A percentile compares a stretch with the other conserved stretches of the same genome.
Evolutionary conservation across 2,113 vertebrate genomes (phyloP).

Genomic region (Cheilinus undulatus): DNA sequence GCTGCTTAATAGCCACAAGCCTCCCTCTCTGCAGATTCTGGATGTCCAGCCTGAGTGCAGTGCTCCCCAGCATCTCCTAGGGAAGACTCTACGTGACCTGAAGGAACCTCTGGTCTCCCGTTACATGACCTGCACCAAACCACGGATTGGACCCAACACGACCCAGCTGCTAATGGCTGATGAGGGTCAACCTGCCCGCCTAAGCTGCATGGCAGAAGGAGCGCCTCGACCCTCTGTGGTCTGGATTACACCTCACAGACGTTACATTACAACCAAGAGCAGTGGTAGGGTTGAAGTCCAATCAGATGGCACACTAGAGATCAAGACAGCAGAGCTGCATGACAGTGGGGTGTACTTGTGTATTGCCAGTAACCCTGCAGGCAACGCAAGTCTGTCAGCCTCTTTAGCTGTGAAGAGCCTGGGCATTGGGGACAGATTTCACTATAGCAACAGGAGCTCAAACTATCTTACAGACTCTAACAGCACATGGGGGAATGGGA

Average conservation of each 20-base stretch:
- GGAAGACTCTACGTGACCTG: conserved; percentile 93
- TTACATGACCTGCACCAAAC: conserved; percentile 95
- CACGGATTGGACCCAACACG: conserved; percentile 91
- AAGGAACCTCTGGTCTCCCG: conserved; percentile 90
- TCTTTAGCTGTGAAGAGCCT: conserved; percentile 91
- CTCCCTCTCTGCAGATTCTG: conserved; percentile 90
- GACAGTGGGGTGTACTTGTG: conserved; percentile 97
- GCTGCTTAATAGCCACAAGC: conserved; percentile 90
- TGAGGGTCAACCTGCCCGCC: conserved; percentile 93
- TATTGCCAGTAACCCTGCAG: conserved; percentile 94
- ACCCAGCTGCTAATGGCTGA: conserved; percentile 92
- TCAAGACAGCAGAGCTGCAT: conserved; percentile 95
- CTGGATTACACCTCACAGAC: conserved; percentile 96
- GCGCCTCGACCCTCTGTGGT: conserved; percentile 91
- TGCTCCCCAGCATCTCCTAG: conserved; percentile 89
- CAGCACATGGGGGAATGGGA: conserved; percentile 93
- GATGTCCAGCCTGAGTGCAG: conserved; percentile 92
- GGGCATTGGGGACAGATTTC: conserved; percentile 89
- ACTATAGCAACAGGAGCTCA: conserved; percentile 94
- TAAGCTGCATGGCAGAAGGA: conserved; percentile 92
- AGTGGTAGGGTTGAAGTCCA: conserved; percentile 94
- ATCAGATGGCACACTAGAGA: conserved; percentile 93
- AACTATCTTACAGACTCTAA: conserved; percentile 94
- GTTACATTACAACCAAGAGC: conserved; percentile 93
- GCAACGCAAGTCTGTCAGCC: conserved; percentile 93